phyloP scores from a whole-genome alignment of 2,113 vertebrate species.

The Nipponia nippon region DNA sequence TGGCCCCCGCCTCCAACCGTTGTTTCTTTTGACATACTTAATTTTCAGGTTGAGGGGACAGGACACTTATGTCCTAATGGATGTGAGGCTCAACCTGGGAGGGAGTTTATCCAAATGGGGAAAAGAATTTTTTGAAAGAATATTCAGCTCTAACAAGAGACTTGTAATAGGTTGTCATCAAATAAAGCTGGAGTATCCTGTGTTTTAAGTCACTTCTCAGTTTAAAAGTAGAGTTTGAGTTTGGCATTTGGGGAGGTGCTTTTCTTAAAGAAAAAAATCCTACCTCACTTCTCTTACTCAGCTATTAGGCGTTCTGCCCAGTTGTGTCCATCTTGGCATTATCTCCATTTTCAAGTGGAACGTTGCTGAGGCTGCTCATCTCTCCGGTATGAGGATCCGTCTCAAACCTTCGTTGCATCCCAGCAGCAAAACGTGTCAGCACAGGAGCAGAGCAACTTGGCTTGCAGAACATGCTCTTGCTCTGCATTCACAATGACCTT shows the following conservation, averaged over 20 bases:
- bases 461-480: not conserved
- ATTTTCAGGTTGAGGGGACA: not conserved
- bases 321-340: not conserved
- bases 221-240: not conserved
- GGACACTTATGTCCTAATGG: not conserved
- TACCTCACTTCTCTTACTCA: not conserved
- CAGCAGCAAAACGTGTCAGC: not conserved
- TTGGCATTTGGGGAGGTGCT: not conserved
- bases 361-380: not conserved
- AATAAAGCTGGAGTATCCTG: not conserved
- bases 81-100: not conserved
- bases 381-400: not conserved
- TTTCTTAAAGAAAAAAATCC: not conserved
- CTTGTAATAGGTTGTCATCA: not conserved
- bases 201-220: not conserved
- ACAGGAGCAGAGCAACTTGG: not conserved
- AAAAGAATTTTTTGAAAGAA: not conserved
- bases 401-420: not conserved
- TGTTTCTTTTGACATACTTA: not conserved
- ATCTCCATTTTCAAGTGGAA: not conserved
- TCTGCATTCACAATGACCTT: not conserved
- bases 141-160: not conserved
- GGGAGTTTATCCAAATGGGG: not conserved
- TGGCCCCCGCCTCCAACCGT: too few species aligned
- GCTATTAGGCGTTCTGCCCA: accelerated